Evolutionary conservation across 2,888 invertebrate species (phyloP).

Genomic region (Ichneumoninae sp.): DNA sequence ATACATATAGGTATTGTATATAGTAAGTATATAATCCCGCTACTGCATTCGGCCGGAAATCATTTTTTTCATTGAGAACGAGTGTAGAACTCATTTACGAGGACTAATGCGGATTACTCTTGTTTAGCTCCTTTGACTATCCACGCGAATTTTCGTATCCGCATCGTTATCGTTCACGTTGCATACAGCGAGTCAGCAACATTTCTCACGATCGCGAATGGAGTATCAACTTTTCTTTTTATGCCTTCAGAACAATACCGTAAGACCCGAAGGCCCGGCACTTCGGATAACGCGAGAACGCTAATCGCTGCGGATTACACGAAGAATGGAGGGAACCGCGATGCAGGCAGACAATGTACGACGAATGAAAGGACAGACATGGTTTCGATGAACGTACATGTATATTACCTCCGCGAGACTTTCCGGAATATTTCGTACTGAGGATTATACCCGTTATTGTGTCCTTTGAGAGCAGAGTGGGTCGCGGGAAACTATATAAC

Average conservation of each 20-base stretch:
- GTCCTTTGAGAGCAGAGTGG: conserved; percentile 15
- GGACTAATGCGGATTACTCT: too few species aligned
- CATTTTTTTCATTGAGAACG: too few species aligned
- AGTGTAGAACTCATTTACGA: too few species aligned
- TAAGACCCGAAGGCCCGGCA: conserved; percentile 18
- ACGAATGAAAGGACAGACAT: conserved; percentile 31
- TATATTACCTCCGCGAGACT: conserved; percentile 28
- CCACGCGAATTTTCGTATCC: neutral
- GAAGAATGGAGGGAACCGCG: conserved; percentile 33
- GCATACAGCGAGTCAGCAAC: neutral
- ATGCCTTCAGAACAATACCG: conserved; percentile 38
- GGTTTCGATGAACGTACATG: conserved; percentile 54
- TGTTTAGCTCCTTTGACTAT: neutral
- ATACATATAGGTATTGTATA: neutral
- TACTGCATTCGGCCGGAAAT: too few species aligned
- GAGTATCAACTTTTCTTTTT: conserved; percentile 30
- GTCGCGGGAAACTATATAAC: conserved; percentile 1
- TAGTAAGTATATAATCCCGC: too few species aligned
- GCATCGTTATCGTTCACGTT: neutral
- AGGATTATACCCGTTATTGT: conserved; percentile 56
- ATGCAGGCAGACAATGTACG: conserved; percentile 35
- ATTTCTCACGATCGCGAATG: conserved; percentile 5
- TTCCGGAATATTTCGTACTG: conserved; percentile 43
- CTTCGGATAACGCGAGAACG: conserved; percentile 34
- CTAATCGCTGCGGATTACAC: conserved; percentile 56